A percentile compares a stretch with the other conserved stretches of the same genome.
Conservation (phyloP, 2,888 invertebrate species). For the Homarus gammarus region DNA sequence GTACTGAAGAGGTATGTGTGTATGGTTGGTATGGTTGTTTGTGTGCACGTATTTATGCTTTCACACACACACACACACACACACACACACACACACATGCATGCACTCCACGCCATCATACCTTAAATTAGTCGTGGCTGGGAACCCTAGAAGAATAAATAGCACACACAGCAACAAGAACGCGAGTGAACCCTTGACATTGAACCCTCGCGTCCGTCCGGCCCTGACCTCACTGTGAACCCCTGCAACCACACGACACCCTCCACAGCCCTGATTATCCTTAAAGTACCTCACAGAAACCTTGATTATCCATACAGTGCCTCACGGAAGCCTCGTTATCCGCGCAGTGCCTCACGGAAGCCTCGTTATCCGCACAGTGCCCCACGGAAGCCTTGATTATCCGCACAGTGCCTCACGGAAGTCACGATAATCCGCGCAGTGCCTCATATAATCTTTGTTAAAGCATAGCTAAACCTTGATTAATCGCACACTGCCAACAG, state of each 20-base stretch:
- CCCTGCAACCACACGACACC: not conserved
- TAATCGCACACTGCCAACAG: no score
- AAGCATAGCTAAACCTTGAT: no score
- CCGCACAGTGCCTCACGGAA: no score
- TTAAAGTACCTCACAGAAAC: no score
- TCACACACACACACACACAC: not conserved
- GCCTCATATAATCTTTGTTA: no score
- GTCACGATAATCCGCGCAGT: no score
- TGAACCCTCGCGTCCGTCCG: constrained; percentile 33
- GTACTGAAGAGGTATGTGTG: not conserved
- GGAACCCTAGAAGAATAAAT: not conserved
- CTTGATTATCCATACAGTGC: no score
- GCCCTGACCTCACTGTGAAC: constrained; percentile 15
- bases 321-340: no score
- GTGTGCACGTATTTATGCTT: not conserved
- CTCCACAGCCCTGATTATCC: no score
- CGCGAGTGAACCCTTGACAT: constrained; percentile 33
- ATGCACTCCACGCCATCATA: not conserved
- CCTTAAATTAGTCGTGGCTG: not conserved
- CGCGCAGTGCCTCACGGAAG: no score
- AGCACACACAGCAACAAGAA: constrained; percentile 5
- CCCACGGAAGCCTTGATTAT: no score
- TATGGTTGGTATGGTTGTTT: not conserved
- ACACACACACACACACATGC: not conserved
- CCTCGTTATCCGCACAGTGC: no score